Evolutionary conservation across 2,797 vertebrate genomes (phyloP), one percentile per base, ranked within the genome.

Genomic region (Pseudochromis fuscus): DNA sequence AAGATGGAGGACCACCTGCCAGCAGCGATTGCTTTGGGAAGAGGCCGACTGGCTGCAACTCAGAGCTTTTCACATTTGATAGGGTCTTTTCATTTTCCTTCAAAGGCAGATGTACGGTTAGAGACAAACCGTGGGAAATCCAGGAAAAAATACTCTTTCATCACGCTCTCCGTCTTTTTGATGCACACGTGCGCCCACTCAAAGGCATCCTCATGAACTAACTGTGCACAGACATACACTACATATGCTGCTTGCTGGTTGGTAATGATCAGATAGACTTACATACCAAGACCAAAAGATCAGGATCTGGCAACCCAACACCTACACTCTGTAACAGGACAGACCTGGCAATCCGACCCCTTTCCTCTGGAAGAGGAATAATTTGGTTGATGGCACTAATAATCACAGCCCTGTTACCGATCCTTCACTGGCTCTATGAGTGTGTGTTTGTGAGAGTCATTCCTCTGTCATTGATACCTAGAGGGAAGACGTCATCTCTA

Each of bases 351-450:
- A 93, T 88, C 77, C 59, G 89, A 93, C 77, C 79, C 88, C 78
- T 75, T 88, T 76, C 70, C 59, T 71, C 31, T 76, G 70, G 74
- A 90, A 89, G 84, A 88, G 79, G 71, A 89, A 92, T 91, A 89
- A 91, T 92, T 92, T 89, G 90, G 81, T 90, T 89, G 92, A 92
- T 91, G 88, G 90, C 81, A 83, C 89, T 90, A 87, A 91, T 92
- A 93, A 93, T 93, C 91, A 90, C 86, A 89, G 89, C 83, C 77
- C 72, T 89, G 91, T 89, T 83, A 91, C 79, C 1, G 88, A 92
- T 92, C 90, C 87, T 45, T 73, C 42, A 11, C 65, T 74, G 65
- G 49, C 65, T 76, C 4, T 67, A 59, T 85, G 69, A n/a, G n/a
- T 75, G 74, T 60, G 48, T 83, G 75, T 42, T 66, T 52, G 59